phyloP scores from a whole-genome alignment of 2,113 vertebrate species.

The Lepus timidus region DNA sequence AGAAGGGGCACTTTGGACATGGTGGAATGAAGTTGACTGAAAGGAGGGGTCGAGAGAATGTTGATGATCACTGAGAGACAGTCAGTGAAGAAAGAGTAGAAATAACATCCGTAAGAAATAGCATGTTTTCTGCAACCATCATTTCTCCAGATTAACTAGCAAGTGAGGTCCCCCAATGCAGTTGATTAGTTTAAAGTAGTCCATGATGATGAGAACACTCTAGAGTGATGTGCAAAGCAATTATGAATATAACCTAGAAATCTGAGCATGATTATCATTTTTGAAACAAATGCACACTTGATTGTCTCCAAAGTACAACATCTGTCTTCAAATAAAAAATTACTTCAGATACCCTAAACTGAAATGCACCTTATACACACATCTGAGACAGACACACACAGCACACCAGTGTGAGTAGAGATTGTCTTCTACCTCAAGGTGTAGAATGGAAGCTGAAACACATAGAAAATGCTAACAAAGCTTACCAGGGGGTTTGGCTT shows the following conservation, averaged over 20 bases:
- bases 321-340: background rate
- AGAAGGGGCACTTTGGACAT: slow-evolving; percentile 80
- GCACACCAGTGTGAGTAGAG: background rate
- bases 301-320: background rate
- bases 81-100: background rate
- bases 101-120: background rate
- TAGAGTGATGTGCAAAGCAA: background rate
- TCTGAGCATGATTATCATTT: background rate
- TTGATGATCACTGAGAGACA: background rate
- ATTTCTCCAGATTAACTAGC: background rate
- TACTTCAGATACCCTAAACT: background rate
- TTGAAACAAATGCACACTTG: background rate
- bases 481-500: slow-evolving; percentile 84
- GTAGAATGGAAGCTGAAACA: background rate
- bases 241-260: slow-evolving; percentile 4
- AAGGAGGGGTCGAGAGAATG: background rate
- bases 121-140: background rate
- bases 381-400: background rate
- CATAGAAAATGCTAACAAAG: slow-evolving; percentile 54
- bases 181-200: background rate
- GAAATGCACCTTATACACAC: background rate
- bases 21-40: slow-evolving; percentile 50
- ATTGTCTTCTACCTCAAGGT: background rate
- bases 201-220: background rate
- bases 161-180: background rate